These are phyloP conservation scores for Heliconius erato DNA, from an alignment of 2,888 invertebrate species.

Conservation along the genomic window DNA sequence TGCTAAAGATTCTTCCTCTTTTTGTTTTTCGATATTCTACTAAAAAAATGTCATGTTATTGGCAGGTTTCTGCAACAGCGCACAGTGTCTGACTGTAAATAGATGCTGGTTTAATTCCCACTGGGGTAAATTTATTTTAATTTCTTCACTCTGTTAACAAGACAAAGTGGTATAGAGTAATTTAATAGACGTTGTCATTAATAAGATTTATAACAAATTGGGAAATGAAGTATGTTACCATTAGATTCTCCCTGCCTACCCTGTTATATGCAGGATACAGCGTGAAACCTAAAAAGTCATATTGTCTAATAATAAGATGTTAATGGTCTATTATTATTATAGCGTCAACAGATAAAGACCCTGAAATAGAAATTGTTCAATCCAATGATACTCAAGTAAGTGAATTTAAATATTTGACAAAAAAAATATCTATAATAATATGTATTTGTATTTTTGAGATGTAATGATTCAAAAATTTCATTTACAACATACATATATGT, in stretches of 20 bases:
- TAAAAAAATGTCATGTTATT: no score
- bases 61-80: not conserved
- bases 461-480: no score
- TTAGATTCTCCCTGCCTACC: no score
- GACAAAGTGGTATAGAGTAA: no score
- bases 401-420: not conserved
- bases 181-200: no score
- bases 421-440: not conserved
- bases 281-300: no score
- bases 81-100: not conserved
- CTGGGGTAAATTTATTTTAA: not conserved
- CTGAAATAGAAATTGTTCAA: conserved; percentile 3
- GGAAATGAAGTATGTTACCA: no score
- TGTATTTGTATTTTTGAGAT: not conserved
- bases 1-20: no score
- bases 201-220: no score
- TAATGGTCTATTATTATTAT: not conserved
- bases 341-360: not conserved
- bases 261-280: no score
- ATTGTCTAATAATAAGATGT: not conserved
- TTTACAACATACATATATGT: not conserved
- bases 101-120: not conserved
- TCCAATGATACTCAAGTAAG: not conserved
- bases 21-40: no score
- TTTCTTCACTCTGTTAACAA: not conserved